Percentiles rank a stretch among this genome's conserved stretches.
phyloP scores from a whole-genome alignment of 53 echinoderm and acorn worm species.

The Mesocentrotus franciscanus region DNA sequence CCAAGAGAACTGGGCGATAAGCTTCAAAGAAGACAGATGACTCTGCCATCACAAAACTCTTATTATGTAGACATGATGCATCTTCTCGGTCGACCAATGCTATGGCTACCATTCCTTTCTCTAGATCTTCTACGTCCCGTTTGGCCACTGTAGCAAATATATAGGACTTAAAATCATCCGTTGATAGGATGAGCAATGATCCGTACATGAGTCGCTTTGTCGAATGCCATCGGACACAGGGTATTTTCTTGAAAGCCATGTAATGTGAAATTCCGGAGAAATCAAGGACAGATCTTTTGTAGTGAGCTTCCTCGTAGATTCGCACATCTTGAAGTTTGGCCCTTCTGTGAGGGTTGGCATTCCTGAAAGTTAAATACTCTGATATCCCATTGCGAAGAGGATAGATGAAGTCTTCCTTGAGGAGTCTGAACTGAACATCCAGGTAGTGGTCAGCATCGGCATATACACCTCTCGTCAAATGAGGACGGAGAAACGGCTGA shows the following conservation, averaged over 20 bases:
- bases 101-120: constrained; percentile 72
- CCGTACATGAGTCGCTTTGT: constrained; percentile 84
- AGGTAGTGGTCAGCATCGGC: constrained; percentile 83
- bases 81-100: constrained; percentile 69
- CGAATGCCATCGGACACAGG: constrained; percentile 73
- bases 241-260: constrained; percentile 68
- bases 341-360: constrained; percentile 29
- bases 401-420: constrained; percentile 91
- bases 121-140: constrained; percentile 59
- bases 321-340: constrained; percentile 72
- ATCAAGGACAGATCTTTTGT: background rate
- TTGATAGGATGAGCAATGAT: constrained; percentile 80
- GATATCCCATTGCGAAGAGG: constrained; percentile 86
- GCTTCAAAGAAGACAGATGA: constrained; percentile 95
- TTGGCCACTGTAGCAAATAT: constrained; percentile 80
- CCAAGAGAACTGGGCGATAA: constrained; percentile 81
- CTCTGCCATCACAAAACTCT: constrained; percentile 85
- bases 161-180: constrained; percentile 77
- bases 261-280: constrained; percentile 63
- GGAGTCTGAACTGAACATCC: constrained; percentile 88
- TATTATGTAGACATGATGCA: constrained; percentile 14
- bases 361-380: constrained; percentile 70
- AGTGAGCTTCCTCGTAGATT: constrained; percentile 69
- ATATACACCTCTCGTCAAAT: constrained; percentile 78
- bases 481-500: constrained; percentile 81